Evolutionary conservation across 1,140 invertebrate genomes (phyloP), one percentile per base, ranked within the genome.

Genomic region (Euschistus heros): DNA sequence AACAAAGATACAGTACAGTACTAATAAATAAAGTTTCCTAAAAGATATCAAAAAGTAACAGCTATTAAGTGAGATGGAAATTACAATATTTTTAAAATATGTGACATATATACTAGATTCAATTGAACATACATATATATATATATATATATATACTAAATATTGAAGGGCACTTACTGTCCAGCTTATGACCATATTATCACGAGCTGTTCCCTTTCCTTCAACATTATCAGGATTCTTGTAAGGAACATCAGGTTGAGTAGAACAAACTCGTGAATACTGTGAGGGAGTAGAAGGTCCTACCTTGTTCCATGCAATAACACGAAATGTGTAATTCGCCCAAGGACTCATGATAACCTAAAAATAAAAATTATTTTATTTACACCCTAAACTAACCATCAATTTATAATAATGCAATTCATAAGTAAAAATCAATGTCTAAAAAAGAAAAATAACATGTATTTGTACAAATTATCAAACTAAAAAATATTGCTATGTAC

Each of bases 261-360:
- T 97, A 24, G 85, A 85, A 74, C 97, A 99, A 17, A 86, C 80
- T 8, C 83, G 80, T 15, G 88, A 88, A 76, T 92, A 84, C 57
- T 78, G 67, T 67, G 94, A 97, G 0, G 95, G 92, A 33, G 82
- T 71, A 27, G 94, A 98, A 7, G 83, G 81, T 0, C 96, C 96
- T 70, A 98, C 91, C 77, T 92, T 93, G 76, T 98, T 98, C 73
- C 82, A 83, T 0, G 95, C 94, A 64, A 94, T 82, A 5, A 98
- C 91, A 46, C 95, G 80, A 82, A 97, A 98, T 0, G 94, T 98
- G 73, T 98, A 98, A 76, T 97, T 98, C 0, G 92, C 85, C 89
- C 91, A 97, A 0, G 94, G 93, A 55, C 84, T 87, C 81, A 97
- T 86, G 46, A 82, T 78, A 2, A 91, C 78, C 78, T 76, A 66